Base-by-base conservation (phyloP, 2,113 vertebrate genomes). In the Halichoeres trimaculatus region DNA sequence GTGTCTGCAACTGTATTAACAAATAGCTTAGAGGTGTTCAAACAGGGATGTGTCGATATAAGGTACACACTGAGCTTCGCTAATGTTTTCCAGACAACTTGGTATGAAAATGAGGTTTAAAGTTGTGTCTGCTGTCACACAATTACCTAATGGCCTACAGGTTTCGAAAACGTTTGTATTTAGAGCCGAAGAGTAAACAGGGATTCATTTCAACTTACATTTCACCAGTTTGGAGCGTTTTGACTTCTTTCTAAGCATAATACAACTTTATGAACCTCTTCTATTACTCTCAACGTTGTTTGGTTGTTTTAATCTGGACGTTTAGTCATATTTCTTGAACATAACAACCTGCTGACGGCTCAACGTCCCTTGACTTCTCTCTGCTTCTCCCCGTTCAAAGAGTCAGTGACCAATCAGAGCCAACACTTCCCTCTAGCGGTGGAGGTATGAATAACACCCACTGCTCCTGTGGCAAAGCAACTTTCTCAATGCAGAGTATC, bases 401-500 rank as follows among this genome's bases (percentile, higher is more conserved):
- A 22, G 51, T 20, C 61, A 40, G 22, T 26, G 54, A 60, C 2
- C 87, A 83, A 70, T 53, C 76, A 94, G 86, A 91, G 73, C 20
- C 91, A 89, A 92, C 84, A 90, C 66, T 52, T 63, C 83, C 92
- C 93, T 93, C 93, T 92, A 81, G 92, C 89, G 94, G 90, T 20
- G 24, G 7, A 70, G 23, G 22, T 14, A 1, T 35, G 8, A 69
- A 85, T 57, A 43, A 45, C 81, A 70, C 0, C 17, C 4, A 10
- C 1, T 35, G 19, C 2, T 2, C 10, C 5, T 19, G 36, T 17
- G 58, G 26, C 20, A 63, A 36, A 22, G 30, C 30, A 12, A 23
- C n/a, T n/a, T 43, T 4, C 22, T 24, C 34, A 11, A 14, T n/a
- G 24, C n/a, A 13, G n/a, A 10, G 10, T 16, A 45, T 1, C 14